Evolutionary conservation across 1,140 invertebrate species (phyloP), one percentile per base, ranked within the genome.

Genomic region (Aphelenchoides besseyi): DNA sequence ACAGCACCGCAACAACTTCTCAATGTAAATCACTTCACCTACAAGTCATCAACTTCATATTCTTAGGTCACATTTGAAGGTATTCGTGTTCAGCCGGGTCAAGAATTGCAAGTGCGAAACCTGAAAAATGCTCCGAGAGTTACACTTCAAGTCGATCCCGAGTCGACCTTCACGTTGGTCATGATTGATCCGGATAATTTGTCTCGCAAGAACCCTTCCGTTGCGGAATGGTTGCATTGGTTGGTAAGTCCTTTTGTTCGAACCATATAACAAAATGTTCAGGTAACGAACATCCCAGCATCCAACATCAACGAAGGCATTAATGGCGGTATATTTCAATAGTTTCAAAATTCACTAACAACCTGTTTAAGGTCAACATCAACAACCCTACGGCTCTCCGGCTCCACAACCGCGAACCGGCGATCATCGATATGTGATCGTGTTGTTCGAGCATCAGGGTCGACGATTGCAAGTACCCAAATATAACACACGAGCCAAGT

Each of bases 141-240:
- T 36, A 80, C 74, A 30, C 55, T 83, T 9, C 83, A 82, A 36
- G 83, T 78, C 37, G 82, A 83, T 67, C 82, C 82, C 18, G 82
- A 83, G 63, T 71, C 68, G 2, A 85, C 78, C 8, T 83, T 78
- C 70, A 76, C 81, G 18, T 59, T 83, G 23, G 74, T 85, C 29
- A 83, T 83, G 82, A 85, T 83, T 68, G 82, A 83, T 72, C 82
- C 82, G 1, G 82, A 83, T 69, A 83, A 83, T 62, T 70, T 83
- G 18, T 82, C 79, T 0, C 68, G 82, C 18, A 82, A 83, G 59
- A 83, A 83, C 53, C 82, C 82, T 12, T 76, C 79, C 9, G 82
- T 83, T 18, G 82, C 82, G 26, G 83, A 85, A 70, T 83, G 82
- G 82, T 77, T 83, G 53, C 82, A 83, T 55, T 83, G 82, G 82